These are phyloP conservation scores for Planiliza haematocheilus DNA, from an alignment of 2,113 vertebrate species.

Conservation along the genomic window DNA sequence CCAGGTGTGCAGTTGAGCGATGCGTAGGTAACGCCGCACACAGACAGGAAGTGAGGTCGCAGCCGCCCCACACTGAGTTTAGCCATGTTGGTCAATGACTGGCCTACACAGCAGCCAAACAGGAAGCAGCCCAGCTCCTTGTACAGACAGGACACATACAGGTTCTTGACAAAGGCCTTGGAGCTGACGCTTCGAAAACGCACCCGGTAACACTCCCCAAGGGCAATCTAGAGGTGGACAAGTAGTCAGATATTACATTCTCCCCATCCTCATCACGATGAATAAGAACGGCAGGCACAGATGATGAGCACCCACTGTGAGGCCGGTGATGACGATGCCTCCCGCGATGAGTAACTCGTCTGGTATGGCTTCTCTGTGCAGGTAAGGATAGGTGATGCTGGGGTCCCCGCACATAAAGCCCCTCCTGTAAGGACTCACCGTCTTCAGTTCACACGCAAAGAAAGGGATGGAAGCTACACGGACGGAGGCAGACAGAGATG, in stretches of 20 bases:
- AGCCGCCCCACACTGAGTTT: slow-evolving; percentile 81
- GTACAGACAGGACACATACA: slow-evolving; percentile 78
- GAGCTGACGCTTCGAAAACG: slow-evolving; percentile 55
- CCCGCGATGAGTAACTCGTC: slow-evolving; percentile 80
- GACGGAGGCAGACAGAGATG: not conserved
- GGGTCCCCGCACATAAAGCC: slow-evolving; percentile 85
- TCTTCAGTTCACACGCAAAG: slow-evolving; percentile 81
- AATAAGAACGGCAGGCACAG: not conserved
- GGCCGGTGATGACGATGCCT: slow-evolving; percentile 80
- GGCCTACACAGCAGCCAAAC: slow-evolving; percentile 81
- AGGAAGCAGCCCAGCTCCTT: slow-evolving; percentile 86
- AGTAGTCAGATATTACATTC: not conserved
- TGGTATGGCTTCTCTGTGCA: slow-evolving; percentile 70
- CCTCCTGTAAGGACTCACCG: slow-evolving; percentile 77
- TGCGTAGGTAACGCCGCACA: slow-evolving; percentile 73
- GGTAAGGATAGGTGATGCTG: slow-evolving; percentile 82
- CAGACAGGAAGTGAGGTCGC: slow-evolving; percentile 80
- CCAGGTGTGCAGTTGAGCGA: slow-evolving; percentile 72
- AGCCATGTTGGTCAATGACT: slow-evolving; percentile 82
- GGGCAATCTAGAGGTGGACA: slow-evolving; percentile 65
- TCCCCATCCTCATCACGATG: not conserved
- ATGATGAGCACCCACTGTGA: slow-evolving; percentile 71
- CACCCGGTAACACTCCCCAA: slow-evolving; percentile 77
- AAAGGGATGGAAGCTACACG: slow-evolving; percentile 83
- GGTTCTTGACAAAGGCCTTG: slow-evolving; percentile 64